Conservation (phyloP, 2,113 vertebrate genomes). For the Corythaixoides concolor region DNA sequence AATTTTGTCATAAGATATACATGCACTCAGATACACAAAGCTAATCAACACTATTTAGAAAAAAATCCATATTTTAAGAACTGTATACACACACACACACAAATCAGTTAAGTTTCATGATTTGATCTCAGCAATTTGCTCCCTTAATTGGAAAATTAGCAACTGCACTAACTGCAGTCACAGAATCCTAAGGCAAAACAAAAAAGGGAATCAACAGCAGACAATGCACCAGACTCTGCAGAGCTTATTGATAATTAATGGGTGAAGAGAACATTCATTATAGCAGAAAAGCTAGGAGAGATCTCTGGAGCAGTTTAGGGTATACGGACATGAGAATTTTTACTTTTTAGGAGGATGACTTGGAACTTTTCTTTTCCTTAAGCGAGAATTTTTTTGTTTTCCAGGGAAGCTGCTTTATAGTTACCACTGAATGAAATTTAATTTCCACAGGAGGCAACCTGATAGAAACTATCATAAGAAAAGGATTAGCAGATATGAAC, state of each 20-base stretch:
- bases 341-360: background rate
- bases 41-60: background rate
- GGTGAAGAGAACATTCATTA: background rate
- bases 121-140: background rate
- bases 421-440: no score
- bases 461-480: no score
- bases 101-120: background rate
- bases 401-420: no score
- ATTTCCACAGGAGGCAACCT: no score
- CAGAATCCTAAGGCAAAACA: background rate
- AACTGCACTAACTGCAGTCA: background rate
- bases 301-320: background rate
- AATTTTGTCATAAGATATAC: background rate
- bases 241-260: background rate
- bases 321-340: background rate
- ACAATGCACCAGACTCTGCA: background rate
- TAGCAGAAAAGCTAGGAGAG: background rate
- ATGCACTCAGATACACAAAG: background rate
- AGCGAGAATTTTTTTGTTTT: no score
- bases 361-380: background rate
- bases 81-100: background rate
- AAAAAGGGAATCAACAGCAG: background rate
- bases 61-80: background rate
- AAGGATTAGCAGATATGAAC: no score
- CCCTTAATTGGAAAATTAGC: background rate